A percentile compares a stretch with the other conserved stretches of the same genome.
These are phyloP conservation scores for Globodera ellingtonae DNA, from an alignment of 1,140 invertebrate genomes.

Conservation along the genomic window DNA sequence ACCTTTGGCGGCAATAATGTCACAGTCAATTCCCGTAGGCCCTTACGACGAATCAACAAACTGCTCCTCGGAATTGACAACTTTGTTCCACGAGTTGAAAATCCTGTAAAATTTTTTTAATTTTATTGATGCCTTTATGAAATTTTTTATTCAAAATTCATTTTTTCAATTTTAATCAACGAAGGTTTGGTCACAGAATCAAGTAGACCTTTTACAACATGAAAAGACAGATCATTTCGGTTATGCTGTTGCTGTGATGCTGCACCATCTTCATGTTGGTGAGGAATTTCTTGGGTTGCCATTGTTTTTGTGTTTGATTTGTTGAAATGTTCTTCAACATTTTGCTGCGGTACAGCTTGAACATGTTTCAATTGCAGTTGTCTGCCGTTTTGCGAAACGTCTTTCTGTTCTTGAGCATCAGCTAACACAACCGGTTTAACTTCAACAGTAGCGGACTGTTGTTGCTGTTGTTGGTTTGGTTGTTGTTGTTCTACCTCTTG, in stretches of 20 bases:
- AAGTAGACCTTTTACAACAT: background rate
- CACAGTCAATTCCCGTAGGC: slow-evolving; percentile 15
- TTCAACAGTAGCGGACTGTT: background rate
- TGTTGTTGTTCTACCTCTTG: slow-evolving; percentile 11
- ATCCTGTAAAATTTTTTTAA: background rate
- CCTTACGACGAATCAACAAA: slow-evolving; percentile 13
- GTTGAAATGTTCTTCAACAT: background rate
- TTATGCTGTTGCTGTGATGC: background rate
- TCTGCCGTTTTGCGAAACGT: background rate
- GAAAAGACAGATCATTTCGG: background rate
- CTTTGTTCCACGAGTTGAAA: background rate
- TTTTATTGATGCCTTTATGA: no score
- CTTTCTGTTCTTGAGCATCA: background rate
- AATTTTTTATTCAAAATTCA: no score
- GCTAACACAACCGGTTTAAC: background rate
- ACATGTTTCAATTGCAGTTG: background rate
- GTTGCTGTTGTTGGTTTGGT: background rate
- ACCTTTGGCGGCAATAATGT: slow-evolving; percentile 14
- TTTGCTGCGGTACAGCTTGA: background rate
- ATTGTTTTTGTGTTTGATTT: background rate
- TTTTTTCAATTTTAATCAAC: no score
- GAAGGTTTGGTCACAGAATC: background rate
- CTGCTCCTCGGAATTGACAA: background rate
- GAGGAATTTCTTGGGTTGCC: background rate
- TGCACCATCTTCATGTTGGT: background rate